These are phyloP conservation scores for Acleris emargana DNA, from an alignment of 2,888 invertebrate species.

Conservation along the genomic window DNA sequence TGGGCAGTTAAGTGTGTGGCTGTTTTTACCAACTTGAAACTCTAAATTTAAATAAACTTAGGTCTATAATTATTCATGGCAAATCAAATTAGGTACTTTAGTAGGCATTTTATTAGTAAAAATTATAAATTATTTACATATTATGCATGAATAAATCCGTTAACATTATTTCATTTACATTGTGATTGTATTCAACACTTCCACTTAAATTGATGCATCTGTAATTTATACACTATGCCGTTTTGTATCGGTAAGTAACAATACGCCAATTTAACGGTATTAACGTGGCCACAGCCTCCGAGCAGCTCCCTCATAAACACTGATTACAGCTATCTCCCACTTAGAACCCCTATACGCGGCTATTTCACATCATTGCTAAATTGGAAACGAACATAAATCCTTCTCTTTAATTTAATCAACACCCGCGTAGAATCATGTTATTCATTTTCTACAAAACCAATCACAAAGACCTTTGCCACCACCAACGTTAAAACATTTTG, in stretches of 20 bases:
- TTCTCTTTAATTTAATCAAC: slow-evolving; percentile 82
- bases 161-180: no score
- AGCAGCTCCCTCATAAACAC: slow-evolving; percentile 12
- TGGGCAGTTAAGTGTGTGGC: no score
- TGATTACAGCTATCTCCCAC: slow-evolving; percentile 55
- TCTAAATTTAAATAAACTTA: no score
- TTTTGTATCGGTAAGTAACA: not conserved
- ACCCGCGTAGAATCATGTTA: slow-evolving; percentile 65
- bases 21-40: no score
- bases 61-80: no score
- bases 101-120: no score
- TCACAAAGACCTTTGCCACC: slow-evolving; percentile 51
- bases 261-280: slow-evolving; percentile 12
- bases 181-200: no score
- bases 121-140: no score
- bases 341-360: slow-evolving; percentile 72
- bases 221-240: slow-evolving; percentile 1
- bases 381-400: slow-evolving; percentile 76
- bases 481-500: slow-evolving; percentile 42
- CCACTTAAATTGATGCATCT: no score
- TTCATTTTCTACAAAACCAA: slow-evolving; percentile 53
- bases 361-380: slow-evolving; percentile 79
- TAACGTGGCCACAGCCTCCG: not conserved
- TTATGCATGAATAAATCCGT: no score
- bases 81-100: no score